These are phyloP conservation scores for Dastarcus helophoroides DNA, from an alignment of 2,888 invertebrate species.

Conservation along the genomic window DNA sequence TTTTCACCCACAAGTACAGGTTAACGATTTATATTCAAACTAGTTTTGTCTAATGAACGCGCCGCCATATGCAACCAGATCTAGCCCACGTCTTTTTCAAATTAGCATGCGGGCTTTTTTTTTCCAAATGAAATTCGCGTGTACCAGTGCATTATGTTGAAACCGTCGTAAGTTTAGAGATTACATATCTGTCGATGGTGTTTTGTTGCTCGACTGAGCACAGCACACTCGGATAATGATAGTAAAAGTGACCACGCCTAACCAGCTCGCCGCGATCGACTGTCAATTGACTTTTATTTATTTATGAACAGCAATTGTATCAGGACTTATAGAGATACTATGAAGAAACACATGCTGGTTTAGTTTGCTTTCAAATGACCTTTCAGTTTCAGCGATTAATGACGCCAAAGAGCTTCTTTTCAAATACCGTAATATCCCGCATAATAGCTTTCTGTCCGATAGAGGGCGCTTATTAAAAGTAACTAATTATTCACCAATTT, in stretches of 20 bases:
- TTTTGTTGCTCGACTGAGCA: constrained; percentile 25
- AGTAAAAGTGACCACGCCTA: constrained; percentile 25
- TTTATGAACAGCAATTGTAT: constrained; percentile 6
- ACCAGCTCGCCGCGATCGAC: constrained; percentile 9
- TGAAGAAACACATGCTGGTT: neutral
- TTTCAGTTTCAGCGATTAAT: no score
- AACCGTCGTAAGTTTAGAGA: constrained; percentile 19
- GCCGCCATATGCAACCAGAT: no score
- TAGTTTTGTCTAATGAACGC: no score
- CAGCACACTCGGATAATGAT: constrained; percentile 18
- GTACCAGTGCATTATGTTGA: constrained; percentile 6
- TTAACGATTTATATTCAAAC: constrained; percentile 8
- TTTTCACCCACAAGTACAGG: constrained; percentile 11
- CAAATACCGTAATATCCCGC: no score
- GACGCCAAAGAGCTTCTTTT: no score
- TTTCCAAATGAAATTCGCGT: constrained; percentile 9
- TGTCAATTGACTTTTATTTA: constrained; percentile 4
- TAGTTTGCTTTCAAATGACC: neutral
- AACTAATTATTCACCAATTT: no score
- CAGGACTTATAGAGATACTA: constrained; percentile 3
- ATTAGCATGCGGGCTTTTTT: no score
- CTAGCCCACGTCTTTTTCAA: no score
- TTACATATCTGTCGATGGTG: constrained; percentile 19
- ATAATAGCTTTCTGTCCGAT: no score
- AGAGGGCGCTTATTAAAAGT: no score